A percentile compares a stretch with the other conserved stretches of the same genome.
phyloP scores from a whole-genome alignment of 2,113 vertebrate genomes.

The Lophius piscatorius region DNA sequence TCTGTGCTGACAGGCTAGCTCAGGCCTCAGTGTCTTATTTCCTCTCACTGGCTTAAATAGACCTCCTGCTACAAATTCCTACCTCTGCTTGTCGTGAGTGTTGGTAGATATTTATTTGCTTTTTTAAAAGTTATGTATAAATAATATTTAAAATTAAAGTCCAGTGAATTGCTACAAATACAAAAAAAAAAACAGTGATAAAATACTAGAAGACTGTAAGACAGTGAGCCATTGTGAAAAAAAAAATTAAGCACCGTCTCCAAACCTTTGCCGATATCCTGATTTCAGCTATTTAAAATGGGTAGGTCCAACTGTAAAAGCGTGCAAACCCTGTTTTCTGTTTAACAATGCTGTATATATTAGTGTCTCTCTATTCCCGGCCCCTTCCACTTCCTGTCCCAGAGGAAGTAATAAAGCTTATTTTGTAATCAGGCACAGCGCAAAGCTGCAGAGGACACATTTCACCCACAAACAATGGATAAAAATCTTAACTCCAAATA shows the following conservation, averaged over 20 bases:
- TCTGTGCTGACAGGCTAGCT: slow-evolving; percentile 47
- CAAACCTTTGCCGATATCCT: too few species aligned
- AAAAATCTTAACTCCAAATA: too few species aligned
- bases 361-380: not conserved
- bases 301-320: too few species aligned
- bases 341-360: not conserved
- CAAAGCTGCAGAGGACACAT: slow-evolving; percentile 1
- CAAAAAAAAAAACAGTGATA: too few species aligned
- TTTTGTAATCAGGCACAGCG: slow-evolving; percentile 36
- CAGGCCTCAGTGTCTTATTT: slow-evolving; percentile 57
- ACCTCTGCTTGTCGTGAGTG: not conserved
- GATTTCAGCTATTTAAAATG: too few species aligned
- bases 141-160: too few species aligned
- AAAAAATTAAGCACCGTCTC: not conserved
- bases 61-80: slow-evolving; percentile 16
- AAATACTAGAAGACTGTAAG: too few species aligned
- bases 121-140: too few species aligned
- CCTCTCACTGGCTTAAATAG: slow-evolving; percentile 23
- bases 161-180: too few species aligned
- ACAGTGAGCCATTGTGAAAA: not conserved
- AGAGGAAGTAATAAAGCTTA: slow-evolving; percentile 49
- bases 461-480: too few species aligned
- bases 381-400: slow-evolving; percentile 45
- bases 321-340: too few species aligned
- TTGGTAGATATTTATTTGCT: not conserved